Evolutionary conservation across 2,888 invertebrate genomes (phyloP), one percentile per base, ranked within the genome.

Genomic region (Arge pagana): DNA sequence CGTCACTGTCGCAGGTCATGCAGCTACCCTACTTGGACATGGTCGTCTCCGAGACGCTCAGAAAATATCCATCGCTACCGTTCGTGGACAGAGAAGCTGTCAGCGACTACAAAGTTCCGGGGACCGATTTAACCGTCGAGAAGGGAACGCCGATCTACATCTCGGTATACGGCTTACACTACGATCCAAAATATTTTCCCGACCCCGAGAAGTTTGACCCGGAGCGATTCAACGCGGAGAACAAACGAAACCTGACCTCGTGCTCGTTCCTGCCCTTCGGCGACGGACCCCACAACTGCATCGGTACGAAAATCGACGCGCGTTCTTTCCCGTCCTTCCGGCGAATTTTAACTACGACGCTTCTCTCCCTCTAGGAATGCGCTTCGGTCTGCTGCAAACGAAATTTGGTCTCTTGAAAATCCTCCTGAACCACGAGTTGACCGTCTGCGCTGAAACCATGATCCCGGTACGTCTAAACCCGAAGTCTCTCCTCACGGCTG

Each of bases 51-150:
- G 81, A 82, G 64, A 72, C 79, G 0, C 62, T 81, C 3, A 69
- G 81, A 8, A 68, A 77, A 40, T 79, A 79, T 60, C 79, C 82
- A 8, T 76, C 79, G 0, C 55, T 77, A 1, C 59, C 70, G 0
- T 54, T 67, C 1, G 51, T 79, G 0, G 71, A 71, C 1, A 71
- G 79, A 28, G 31, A 64, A 3, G 68, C 77, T 24, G 56, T 54
- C 4, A 65, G 66, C 26, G 68, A 76, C 30, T 78, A 75, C 54
- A 42, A 50, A 15, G 52, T 79, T 2, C 68, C 74, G 1, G 61
- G 59, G 1, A 66, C 64, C 0, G 58, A 71, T n/a, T 52, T 71
- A 0, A 55, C 65, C 0, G 51, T 79, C 2, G 67, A 74, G 18
- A 72, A 74, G 13, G 76, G 71, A 5, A 70, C 66, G 0, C 48